Evolutionary conservation across 2,113 vertebrate species (phyloP).

Genomic region (Nothocercus julius): DNA sequence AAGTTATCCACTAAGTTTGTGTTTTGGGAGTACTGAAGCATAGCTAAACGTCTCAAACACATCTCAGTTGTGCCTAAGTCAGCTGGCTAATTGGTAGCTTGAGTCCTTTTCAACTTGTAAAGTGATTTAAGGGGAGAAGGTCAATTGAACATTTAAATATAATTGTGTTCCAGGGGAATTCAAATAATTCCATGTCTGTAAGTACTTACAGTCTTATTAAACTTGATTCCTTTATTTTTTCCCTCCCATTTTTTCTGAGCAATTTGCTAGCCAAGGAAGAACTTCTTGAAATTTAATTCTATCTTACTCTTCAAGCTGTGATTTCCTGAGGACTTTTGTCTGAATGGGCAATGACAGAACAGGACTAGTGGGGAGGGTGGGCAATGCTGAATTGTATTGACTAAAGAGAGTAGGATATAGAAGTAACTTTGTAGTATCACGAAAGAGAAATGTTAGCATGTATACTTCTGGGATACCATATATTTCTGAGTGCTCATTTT

Average conservation of each 20-base stretch:
- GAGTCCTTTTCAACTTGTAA: not conserved
- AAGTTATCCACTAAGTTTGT: not conserved
- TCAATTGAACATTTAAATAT: constrained; percentile 27
- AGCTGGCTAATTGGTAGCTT: not conserved
- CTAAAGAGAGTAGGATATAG: not conserved
- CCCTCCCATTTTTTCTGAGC: not conserved
- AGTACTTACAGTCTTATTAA: not conserved
- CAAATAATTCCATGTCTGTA: not conserved
- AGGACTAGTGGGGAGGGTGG: not conserved
- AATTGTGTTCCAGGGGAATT: not conserved
- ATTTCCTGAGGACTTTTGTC: not conserved
- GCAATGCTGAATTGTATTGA: rapidly evolving
- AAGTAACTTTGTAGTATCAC: not conserved
- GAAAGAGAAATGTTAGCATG: not conserved
- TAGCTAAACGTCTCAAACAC: not conserved
- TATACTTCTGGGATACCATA: not conserved
- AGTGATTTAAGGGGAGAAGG: constrained; percentile 28
- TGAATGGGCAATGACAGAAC: rapidly evolving
- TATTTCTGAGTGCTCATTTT: not conserved
- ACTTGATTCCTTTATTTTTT: not conserved
- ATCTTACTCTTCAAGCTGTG: not conserved
- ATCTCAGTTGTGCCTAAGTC: not conserved
- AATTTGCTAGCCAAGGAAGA: not conserved
- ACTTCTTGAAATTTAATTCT: not conserved
- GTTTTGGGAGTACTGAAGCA: not conserved